Conservation (phyloP, 2,888 invertebrate species). For the Eristalinus aeneus region DNA sequence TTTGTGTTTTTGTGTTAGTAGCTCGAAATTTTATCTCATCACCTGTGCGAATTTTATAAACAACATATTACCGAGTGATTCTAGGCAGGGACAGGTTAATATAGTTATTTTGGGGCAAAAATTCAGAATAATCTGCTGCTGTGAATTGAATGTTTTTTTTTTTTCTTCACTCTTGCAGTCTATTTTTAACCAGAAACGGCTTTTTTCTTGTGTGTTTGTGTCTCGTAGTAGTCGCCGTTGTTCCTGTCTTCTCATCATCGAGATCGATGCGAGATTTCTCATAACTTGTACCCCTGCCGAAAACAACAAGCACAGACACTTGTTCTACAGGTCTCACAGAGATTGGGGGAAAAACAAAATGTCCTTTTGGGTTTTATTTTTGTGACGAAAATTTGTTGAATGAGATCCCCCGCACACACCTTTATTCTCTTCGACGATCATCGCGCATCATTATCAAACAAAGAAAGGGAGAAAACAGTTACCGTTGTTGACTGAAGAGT, state of each 20-base stretch:
- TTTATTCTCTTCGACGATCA: constrained; percentile 1
- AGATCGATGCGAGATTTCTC: constrained; percentile 25
- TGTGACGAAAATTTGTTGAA: constrained; percentile 5
- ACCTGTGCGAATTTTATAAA: constrained; percentile 63
- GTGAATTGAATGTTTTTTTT: background rate
- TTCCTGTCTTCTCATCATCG: background rate
- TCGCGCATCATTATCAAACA: constrained; percentile 28
- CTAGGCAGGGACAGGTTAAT: background rate
- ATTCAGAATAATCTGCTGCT: constrained; percentile 10
- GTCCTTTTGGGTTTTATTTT: background rate
- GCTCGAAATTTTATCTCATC: constrained; percentile 35
- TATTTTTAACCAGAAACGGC: constrained; percentile 58
- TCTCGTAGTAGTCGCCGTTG: constrained; percentile 16
- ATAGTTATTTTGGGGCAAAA: background rate
- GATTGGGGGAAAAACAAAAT: background rate
- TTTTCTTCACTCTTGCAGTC: constrained; percentile 60
- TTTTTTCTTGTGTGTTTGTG: constrained; percentile 27
- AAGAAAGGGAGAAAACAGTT: constrained; percentile 38
- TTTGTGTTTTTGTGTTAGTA: constrained; percentile 3
- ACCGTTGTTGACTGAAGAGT: constrained; percentile 9
- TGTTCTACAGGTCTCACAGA: background rate
- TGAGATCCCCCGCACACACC: constrained; percentile 31
- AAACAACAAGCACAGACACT: background rate
- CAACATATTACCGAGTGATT: constrained; percentile 22
- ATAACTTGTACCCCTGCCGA: constrained; percentile 30